phyloP scores from a whole-genome alignment of 2,797 vertebrate genomes.

The Poecilia gillii region DNA sequence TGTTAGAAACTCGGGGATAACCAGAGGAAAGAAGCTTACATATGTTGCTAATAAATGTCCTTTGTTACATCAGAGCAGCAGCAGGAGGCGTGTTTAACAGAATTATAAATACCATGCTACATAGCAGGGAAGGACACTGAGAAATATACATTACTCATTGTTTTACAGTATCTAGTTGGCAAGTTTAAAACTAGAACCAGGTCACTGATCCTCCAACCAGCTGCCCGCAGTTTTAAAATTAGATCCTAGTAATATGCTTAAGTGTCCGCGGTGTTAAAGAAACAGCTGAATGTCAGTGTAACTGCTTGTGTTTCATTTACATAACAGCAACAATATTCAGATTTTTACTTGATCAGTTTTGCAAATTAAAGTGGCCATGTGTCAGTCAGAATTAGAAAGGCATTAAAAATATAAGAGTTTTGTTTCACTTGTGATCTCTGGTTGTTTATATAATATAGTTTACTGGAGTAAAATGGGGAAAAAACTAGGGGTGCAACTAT shows the following conservation, averaged over 20 bases:
- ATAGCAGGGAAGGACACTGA: neutral
- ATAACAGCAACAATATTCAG: neutral
- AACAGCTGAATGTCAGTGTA: neutral
- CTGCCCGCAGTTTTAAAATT: slow-evolving; percentile 35
- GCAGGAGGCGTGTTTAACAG: neutral
- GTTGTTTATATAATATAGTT: neutral
- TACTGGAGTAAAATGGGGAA: neutral
- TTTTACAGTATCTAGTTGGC: neutral
- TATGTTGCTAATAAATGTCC: neutral
- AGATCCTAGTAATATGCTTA: slow-evolving; percentile 42
- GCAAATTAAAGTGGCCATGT: neutral
- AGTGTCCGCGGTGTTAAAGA: slow-evolving; percentile 2
- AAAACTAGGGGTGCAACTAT: neutral
- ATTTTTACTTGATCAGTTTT: neutral
- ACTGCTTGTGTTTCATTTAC: neutral
- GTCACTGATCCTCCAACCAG: slow-evolving; percentile 38
- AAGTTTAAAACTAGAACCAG: slow-evolving; percentile 7
- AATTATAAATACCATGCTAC: neutral
- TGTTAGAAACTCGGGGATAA: neutral
- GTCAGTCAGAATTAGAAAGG: neutral
- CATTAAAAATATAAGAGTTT: neutral
- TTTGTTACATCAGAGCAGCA: slow-evolving; percentile 2
- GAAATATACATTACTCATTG: neutral
- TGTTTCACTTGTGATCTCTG: neutral
- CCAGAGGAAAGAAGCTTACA: neutral